These are phyloP conservation scores for Egretta garzetta DNA, from an alignment of 2,113 vertebrate genomes.

Conservation along the genomic window DNA sequence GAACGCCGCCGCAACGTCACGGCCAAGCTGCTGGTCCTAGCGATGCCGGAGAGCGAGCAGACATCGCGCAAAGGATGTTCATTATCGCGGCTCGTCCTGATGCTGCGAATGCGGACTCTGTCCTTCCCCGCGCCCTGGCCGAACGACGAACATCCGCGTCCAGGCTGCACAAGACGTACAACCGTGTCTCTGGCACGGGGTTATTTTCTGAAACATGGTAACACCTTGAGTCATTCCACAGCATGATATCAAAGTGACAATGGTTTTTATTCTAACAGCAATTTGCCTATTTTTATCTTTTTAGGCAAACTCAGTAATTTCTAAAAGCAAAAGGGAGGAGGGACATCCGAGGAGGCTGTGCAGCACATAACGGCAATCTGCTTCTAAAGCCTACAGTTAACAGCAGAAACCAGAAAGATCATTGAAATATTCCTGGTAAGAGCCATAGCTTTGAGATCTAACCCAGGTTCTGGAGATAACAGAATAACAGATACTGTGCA, in stretches of 20 bases:
- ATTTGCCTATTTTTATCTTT: neutral
- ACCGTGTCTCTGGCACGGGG: neutral
- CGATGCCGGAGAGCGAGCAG: neutral
- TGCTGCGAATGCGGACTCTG: fast-evolving
- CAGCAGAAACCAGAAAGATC: neutral
- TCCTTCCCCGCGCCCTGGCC: neutral
- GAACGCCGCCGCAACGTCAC: neutral
- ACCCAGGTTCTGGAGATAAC: neutral
- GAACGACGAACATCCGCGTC: fast-evolving
- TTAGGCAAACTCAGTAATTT: neutral
- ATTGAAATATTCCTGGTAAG: neutral
- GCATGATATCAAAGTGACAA: neutral
- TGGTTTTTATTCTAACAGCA: neutral
- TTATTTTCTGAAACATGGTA: neutral
- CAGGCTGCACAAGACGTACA: neutral
- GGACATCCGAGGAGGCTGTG: neutral
- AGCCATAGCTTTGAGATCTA: neutral
- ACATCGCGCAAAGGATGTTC: neutral
- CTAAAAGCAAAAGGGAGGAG: neutral
- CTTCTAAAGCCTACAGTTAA: neutral
- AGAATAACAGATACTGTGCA: no score
- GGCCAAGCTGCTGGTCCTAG: neutral
- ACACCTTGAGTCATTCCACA: neutral
- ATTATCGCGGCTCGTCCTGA: neutral
- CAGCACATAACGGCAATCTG: fast-evolving